Conservation (phyloP, 64 coral and sea anemone genomes). For the Actinia equina region DNA sequence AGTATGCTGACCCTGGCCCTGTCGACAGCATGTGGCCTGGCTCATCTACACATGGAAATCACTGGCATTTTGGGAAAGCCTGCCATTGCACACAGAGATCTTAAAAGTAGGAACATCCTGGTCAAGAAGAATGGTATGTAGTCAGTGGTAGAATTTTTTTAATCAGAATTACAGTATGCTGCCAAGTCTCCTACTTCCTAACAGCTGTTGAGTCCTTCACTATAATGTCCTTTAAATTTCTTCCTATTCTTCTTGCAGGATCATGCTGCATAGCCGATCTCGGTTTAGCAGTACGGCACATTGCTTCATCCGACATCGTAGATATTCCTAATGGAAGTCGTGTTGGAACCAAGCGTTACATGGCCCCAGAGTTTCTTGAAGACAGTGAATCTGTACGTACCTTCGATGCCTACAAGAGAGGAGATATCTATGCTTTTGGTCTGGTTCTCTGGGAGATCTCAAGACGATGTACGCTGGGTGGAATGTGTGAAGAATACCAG, state of each 20-base stretch:
- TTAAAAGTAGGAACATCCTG: constrained; percentile 96
- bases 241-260: background rate
- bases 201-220: background rate
- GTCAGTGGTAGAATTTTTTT: background rate
- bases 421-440: constrained; percentile 96
- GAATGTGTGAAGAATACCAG: constrained; percentile 74
- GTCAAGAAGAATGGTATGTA: constrained; percentile 56
- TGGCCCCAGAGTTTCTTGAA: constrained; percentile 88
- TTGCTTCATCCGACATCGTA: background rate
- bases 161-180: too few species aligned
- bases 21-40: constrained; percentile 75
- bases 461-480: constrained; percentile 55
- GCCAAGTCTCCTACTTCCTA: background rate
- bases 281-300: constrained; percentile 57
- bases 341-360: constrained; percentile 91
- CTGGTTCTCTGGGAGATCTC: constrained; percentile 94
- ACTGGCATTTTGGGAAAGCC: constrained; percentile 64
- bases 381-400: constrained; percentile 50
- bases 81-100: constrained; percentile 89
- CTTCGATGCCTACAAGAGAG: constrained; percentile 88
- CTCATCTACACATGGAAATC: constrained; percentile 90
- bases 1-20: constrained; percentile 72
- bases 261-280: constrained; percentile 74
- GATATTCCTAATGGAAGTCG: constrained; percentile 22
- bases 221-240: background rate